Percentiles rank a stretch among this genome's conserved stretches.
Evolutionary conservation across 2,113 vertebrate genomes (phyloP).

Genomic region (Myrmecobius fasciatus): DNA sequence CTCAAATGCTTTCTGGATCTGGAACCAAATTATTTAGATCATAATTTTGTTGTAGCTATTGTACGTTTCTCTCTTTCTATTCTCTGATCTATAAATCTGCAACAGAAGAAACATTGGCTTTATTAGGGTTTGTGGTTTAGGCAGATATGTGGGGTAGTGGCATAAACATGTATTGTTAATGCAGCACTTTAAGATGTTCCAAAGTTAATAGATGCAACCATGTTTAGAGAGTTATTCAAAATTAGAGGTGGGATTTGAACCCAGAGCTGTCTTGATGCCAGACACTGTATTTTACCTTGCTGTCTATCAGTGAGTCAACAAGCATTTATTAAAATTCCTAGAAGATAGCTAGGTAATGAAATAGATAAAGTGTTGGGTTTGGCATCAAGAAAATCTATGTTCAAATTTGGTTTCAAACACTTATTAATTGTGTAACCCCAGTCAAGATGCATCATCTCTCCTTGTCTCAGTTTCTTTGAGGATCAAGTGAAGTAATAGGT

Average conservation of each 20-base stretch:
- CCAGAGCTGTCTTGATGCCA: background rate
- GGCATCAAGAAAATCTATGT: background rate
- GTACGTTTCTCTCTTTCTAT: background rate
- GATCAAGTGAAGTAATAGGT: background rate
- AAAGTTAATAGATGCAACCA: background rate
- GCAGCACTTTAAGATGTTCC: background rate
- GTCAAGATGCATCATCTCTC: background rate
- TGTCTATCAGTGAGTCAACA: background rate
- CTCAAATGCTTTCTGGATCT: slow-evolving; percentile 34
- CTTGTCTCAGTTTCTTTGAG: background rate
- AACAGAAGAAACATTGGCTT: background rate
- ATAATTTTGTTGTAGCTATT: slow-evolving; percentile 13
- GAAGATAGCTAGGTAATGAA: background rate
- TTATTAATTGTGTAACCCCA: background rate
- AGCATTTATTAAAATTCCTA: background rate
- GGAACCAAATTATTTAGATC: slow-evolving; percentile 60
- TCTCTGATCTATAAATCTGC: background rate
- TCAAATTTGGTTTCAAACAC: background rate
- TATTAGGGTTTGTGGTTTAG: background rate
- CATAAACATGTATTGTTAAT: background rate
- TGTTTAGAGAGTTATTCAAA: background rate
- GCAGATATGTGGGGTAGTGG: background rate
- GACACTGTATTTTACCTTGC: background rate
- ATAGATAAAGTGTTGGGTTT: background rate
- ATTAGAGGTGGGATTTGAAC: background rate